Base-by-base conservation (phyloP, 2,797 vertebrate species). In the Pterois miles region DNA sequence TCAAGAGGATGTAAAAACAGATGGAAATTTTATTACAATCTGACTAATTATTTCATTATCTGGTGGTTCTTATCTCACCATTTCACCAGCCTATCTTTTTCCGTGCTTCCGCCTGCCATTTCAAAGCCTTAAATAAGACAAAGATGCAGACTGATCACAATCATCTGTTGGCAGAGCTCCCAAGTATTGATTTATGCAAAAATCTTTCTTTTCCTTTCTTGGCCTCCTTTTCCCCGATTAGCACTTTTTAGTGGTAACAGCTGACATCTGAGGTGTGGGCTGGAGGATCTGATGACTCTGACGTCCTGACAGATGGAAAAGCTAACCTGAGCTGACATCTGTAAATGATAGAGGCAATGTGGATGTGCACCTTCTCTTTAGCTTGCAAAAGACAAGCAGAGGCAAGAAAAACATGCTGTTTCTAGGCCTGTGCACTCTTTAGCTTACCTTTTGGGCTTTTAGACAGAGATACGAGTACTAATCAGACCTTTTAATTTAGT, bases 231-330 rank as follows among this genome's bases (percentile, higher is more conserved):
- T 25, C 34, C n/a, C 40, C 80, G 72, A 80, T 82, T 68, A 70
- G 29, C 34, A 46, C 65, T 31, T 74, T 80, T 56, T 36, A 25
- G 65, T 69, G 52, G 46, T n/a, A 67, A 69, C 62, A 74, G 80
- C 78, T 79, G 78, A 84, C 78, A 78, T 50, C 52, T n/a, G 67
- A 75, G 43, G 33, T 54, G 57, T 73, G 65, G 46, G 20, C 20
- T n/a, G 20, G 8, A 63, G 62, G 63, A 65, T 86, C 71, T 82
- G 73, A 82, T 69, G 60, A 56, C 25, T 58, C 71, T 77, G 83
- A 85, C 74, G 56, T 76, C n/a, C 27, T 76, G 62, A 76, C 68
- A 73, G 71, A 86, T 87, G 64, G 72, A 74, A 22, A 65, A 0
- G 33, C 57, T 80, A 75, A 87, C 71, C 7, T 2, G 8, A 70